These are phyloP conservation scores for Achatina immaculata DNA, from an alignment of 1,140 invertebrate genomes.

Conservation along the genomic window DNA sequence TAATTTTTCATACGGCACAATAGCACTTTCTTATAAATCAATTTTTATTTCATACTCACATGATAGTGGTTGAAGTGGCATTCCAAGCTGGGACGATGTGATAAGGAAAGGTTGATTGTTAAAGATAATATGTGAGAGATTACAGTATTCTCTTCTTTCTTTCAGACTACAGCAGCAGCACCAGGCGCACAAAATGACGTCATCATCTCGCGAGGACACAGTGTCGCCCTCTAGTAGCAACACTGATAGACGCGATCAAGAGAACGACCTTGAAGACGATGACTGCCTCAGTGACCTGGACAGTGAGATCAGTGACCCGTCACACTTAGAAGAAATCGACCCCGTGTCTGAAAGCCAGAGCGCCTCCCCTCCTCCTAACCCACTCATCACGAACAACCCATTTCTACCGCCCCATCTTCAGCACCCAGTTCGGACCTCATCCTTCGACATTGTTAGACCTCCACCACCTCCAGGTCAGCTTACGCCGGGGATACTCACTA, in stretches of 20 bases:
- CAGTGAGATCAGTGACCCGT: slow-evolving; percentile 36
- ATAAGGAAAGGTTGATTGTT: too few relatives aligned
- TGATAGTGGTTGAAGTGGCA: too few relatives aligned
- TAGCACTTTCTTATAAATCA: too few relatives aligned
- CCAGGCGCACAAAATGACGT: slow-evolving; percentile 30
- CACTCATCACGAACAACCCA: slow-evolving; percentile 36
- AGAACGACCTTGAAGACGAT: slow-evolving; percentile 37
- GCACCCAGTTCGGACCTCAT: slow-evolving; percentile 21
- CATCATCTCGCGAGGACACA: slow-evolving; percentile 33
- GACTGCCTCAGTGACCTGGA: slow-evolving; percentile 37
- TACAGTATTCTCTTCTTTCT: not conserved
- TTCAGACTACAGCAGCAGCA: slow-evolving; percentile 37
- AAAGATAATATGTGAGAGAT: too few relatives aligned
- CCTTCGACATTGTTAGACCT: slow-evolving; percentile 14
- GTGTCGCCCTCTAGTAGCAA: slow-evolving; percentile 36
- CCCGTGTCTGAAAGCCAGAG: slow-evolving; percentile 22
- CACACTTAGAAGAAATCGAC: slow-evolving; percentile 34
- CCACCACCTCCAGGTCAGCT: slow-evolving; percentile 16
- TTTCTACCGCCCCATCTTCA: slow-evolving; percentile 39
- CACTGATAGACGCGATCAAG: slow-evolving; percentile 30
- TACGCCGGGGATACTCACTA: not conserved
- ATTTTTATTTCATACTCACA: too few relatives aligned
- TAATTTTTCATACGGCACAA: too few relatives aligned
- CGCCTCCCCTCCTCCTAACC: slow-evolving; percentile 29
- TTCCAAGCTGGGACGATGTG: too few relatives aligned